Evolutionary conservation across 2,888 invertebrate species (phyloP), one percentile per base, ranked within the genome.

Genomic region (Dolichomitus sp.): DNA sequence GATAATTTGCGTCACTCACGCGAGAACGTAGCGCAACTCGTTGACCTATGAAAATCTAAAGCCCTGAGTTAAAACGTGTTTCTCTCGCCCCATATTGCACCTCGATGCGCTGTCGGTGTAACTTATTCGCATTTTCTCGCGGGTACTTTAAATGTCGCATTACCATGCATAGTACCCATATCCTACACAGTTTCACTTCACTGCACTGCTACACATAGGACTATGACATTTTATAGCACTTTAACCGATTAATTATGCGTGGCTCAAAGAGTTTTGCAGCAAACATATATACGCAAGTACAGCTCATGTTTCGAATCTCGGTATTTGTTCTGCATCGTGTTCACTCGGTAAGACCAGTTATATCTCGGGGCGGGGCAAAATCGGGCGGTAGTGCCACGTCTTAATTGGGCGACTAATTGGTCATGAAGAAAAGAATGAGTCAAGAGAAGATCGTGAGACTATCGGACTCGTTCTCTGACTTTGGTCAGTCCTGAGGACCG

Each of bases 131-230:
- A 76, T 83, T 85, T 87, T 81, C 68, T 72, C 57, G 52, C 50
- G 61, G 37, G 66, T 66, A 59, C 48, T 68, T 84, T 80, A 88
- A 88, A 88, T 87, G 88, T 89, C 88, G 87, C 84, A 86, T 88
- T 85, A 85, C 79, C 81, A 89, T 88, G 78, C 84, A 84, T 63
- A 80, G 76, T 76, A 79, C 66, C 68, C n/a, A 59, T 65, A 54
- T 78, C 45, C 54, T 68, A 40, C 45, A 48, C 42, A 19, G 42
- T 68, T 48, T 54, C 52, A 45, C 69, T 74, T 9, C 9, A 12
- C 37, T 70, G 33, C 57, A 12, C 59, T 37, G 40, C 42, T 19
- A 6, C 27, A 52, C 19, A 37, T 17, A 54, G 54, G 7, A 52
- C 54, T 72, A 45, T 63, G 80, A 83, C 80, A 83, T 83, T 80